Base-by-base conservation (phyloP, 2,113 vertebrate species). In the Pseudorectes ferrugineus region DNA sequence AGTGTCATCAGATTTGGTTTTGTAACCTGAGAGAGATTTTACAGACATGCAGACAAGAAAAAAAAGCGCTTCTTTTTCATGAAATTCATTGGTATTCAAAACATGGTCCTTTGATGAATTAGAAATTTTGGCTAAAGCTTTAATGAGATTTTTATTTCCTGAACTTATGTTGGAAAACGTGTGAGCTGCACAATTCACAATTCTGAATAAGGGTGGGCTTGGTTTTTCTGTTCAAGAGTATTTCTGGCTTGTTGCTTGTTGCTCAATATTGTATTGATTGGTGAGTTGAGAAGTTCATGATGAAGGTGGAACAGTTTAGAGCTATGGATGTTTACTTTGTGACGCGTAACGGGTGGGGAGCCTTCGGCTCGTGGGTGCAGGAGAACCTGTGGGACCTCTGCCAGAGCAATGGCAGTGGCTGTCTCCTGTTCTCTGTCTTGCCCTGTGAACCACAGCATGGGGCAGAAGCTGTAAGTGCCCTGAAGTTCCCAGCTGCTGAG, bases 1-100 rank as follows among this genome's bases (percentile, higher is more conserved):
- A 95, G 94, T 95, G 95, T 96, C 94, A 95, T 93, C 89, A 96
- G 86, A 93, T 95, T 88, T 92, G 79, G 94, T 91, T 95, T 94
- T 93, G 72, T 95, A 96, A 95, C 94, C 95, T 88, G 43, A 92
- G 79, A 94, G 92, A 91, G 42, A 74, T 93, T 91, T 93, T 95
- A 93, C 92, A 95, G 96, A 92, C 95, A 63, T 45, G 89, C 82
- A 94, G 94, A 94, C 91, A 94, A 93, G 92, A 5, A 57, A 88
- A 88, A 91, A 94, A 83, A 66, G 7, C 0, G 0, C 66, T 93
- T 18, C 62, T 94, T 96, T 95, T 95, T 87, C 65, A 68, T 95
- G 73, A 63, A 88, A 55, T 81, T 95, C 89, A 93, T 96, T 96
- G 92, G 35, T 95, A 96, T 97, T 95, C 94, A 95, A 92, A 95